Evolutionary conservation across 2,797 vertebrate species (phyloP).

Genomic region (Pterois miles): DNA sequence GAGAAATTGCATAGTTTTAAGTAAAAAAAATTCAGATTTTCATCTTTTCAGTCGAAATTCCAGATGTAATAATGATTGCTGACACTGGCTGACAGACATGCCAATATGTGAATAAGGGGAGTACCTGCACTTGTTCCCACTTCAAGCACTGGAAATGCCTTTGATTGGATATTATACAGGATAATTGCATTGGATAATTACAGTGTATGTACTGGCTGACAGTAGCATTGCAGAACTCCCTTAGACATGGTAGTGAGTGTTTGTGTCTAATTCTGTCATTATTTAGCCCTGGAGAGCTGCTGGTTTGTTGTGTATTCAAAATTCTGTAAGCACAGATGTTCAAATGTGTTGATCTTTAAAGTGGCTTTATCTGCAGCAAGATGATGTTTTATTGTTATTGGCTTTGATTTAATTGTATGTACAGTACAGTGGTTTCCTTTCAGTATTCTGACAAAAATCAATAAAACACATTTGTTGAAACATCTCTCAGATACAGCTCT

Average conservation of each 20-base stretch:
- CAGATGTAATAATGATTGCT: too few species aligned
- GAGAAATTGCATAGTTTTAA: too few species aligned
- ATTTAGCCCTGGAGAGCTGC: constrained; percentile 69
- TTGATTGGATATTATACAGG: not conserved
- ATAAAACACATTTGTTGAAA: constrained; percentile 33
- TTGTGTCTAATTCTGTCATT: constrained; percentile 22
- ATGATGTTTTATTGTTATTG: constrained; percentile 8
- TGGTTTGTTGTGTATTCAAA: constrained; percentile 32
- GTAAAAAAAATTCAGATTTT: too few species aligned
- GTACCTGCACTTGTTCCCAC: not conserved
- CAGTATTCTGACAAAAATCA: constrained; percentile 25
- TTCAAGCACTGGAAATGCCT: not conserved
- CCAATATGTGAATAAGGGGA: not conserved
- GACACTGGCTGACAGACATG: too few species aligned
- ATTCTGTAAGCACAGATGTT: constrained; percentile 28
- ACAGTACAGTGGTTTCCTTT: constrained; percentile 25
- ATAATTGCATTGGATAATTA: not conserved
- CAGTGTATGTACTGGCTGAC: not conserved
- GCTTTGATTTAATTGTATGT: constrained; percentile 25
- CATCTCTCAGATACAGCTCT: not conserved
- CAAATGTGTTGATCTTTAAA: constrained; percentile 17
- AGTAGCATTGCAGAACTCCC: not conserved
- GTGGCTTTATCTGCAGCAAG: constrained; percentile 11
- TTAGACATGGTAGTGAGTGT: not conserved
- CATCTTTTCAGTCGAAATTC: too few species aligned